These are phyloP conservation scores for Nannospalax galili DNA, from an alignment of 2,113 vertebrate species.

Conservation along the genomic window DNA sequence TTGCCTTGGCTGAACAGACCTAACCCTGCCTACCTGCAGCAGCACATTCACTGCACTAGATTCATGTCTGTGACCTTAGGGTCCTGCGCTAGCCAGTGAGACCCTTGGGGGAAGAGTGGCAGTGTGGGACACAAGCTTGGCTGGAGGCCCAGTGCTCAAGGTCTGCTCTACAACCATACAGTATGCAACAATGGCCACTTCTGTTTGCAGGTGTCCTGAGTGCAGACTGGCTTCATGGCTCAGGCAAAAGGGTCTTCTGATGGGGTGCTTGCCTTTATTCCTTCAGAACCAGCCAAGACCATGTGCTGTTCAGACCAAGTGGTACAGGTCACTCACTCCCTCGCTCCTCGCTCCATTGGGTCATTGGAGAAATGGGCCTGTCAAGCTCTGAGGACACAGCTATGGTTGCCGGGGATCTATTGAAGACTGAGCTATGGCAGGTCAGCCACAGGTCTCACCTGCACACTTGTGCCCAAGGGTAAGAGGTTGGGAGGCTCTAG, in stretches of 20 bases:
- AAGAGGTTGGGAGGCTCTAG: neutral
- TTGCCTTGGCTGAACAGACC: neutral
- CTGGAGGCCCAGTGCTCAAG: neutral
- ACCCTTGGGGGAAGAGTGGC: neutral
- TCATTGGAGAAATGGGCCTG: neutral
- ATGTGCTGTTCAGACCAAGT: neutral
- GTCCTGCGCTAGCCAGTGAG: neutral
- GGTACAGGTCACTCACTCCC: neutral
- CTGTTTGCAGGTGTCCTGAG: neutral
- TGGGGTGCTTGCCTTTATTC: neutral
- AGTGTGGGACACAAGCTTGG: fast-evolving
- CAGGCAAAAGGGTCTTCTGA: neutral
- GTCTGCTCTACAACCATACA: neutral
- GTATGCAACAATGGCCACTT: fast-evolving
- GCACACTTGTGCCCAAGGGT: neutral
- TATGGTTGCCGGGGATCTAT: fast-evolving
- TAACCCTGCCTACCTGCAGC: no score
- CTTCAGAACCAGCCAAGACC: no score
- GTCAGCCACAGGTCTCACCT: neutral
- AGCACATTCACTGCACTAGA: neutral
- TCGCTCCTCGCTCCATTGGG: no score
- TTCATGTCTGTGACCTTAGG: no score
- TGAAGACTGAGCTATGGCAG: neutral
- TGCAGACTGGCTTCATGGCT: neutral
- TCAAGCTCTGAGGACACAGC: neutral